phyloP scores from a whole-genome alignment of 92 coral and sea anemone genomes.

The Hydrozoanthus gracilis region DNA sequence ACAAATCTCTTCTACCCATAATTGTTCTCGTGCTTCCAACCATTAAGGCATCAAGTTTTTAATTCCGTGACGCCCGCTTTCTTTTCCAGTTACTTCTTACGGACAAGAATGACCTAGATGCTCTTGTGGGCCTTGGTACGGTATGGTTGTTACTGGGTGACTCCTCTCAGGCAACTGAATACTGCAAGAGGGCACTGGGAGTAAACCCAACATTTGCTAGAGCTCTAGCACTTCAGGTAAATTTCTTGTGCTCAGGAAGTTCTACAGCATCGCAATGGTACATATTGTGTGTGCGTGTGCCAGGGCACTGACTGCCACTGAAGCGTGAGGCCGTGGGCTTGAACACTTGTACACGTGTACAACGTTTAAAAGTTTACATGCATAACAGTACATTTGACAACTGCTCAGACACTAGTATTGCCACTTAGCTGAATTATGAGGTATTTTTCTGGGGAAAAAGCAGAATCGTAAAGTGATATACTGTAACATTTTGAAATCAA shows the following conservation, averaged over 20 bases:
- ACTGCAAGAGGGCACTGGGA: constrained; percentile 65
- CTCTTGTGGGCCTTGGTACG: constrained; percentile 82
- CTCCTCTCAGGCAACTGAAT: constrained; percentile 72
- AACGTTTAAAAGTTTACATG: no score
- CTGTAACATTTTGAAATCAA: not conserved
- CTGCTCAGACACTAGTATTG: no score
- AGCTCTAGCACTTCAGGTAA: constrained; percentile 85
- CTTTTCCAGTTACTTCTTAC: constrained; percentile 41
- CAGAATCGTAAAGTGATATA: no score
- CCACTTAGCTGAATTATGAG: no score
- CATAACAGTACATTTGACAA: no score
- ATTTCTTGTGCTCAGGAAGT: not conserved
- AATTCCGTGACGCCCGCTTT: not conserved
- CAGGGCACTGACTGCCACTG: not conserved
- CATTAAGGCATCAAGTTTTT: not conserved
- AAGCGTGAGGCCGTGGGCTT: not conserved
- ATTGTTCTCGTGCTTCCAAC: not conserved
- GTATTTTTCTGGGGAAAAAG: no score
- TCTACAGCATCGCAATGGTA: not conserved
- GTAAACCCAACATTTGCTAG: constrained; percentile 52
- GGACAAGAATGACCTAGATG: constrained; percentile 47
- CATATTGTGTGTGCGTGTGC: not conserved
- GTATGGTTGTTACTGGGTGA: constrained; percentile 66
- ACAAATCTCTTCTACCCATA: no score
- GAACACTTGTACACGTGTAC: no score